Percentiles rank a stretch among this genome's conserved stretches.
These are phyloP conservation scores for Melopsittacus undulatus DNA, from an alignment of 2,797 vertebrate species.

Conservation along the genomic window DNA sequence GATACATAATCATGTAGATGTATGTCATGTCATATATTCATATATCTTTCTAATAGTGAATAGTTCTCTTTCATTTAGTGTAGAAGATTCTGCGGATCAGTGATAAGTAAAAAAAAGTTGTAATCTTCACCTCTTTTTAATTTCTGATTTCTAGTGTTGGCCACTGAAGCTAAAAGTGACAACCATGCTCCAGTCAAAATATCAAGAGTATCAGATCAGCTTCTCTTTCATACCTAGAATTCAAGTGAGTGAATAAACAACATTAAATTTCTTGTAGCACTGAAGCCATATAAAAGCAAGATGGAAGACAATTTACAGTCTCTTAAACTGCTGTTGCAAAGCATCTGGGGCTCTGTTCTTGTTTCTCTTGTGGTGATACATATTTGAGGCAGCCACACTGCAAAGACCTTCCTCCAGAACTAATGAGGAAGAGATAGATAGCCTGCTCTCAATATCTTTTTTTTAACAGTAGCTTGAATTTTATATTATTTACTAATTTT, in stretches of 20 bases:
- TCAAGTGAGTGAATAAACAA: neutral
- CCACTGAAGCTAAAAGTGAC: neutral
- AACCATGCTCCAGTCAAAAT: neutral
- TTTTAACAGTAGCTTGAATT: neutral
- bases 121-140: neutral
- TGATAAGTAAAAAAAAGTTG: neutral
- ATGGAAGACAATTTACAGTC: neutral
- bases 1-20: neutral
- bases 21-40: neutral
- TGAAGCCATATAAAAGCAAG: neutral
- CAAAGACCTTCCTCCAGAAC: neutral
- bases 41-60: neutral
- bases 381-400: neutral
- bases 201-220: neutral
- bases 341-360: neutral
- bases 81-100: neutral
- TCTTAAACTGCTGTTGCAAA: neutral
- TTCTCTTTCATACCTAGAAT: neutral
- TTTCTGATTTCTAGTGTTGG: neutral
- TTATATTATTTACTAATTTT: neutral
- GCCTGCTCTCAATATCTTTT: neutral
- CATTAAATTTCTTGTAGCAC: neutral
- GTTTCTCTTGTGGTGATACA: neutral
- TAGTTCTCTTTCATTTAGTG: neutral
- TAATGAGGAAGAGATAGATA: neutral